A percentile compares a stretch with the other conserved stretches of the same genome.
Conservation (phyloP, 2,113 vertebrate genomes). For the Tor tambroides region DNA sequence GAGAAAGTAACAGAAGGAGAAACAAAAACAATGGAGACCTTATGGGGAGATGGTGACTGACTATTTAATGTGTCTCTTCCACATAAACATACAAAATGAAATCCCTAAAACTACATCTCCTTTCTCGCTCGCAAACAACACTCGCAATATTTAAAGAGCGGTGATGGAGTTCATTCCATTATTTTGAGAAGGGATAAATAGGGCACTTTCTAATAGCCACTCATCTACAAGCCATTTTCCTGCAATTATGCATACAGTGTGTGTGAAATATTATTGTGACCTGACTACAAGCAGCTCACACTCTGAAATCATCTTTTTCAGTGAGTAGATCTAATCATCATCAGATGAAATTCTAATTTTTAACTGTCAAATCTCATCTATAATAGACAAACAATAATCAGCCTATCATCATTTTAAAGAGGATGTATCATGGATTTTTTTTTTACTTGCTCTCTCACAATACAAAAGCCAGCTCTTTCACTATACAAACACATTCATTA, state of each 20-base stretch:
- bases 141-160: too few relatives aligned
- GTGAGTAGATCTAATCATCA: not conserved
- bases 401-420: not conserved
- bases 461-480: not conserved
- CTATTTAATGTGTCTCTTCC: not conserved
- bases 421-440: not conserved
- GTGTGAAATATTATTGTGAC: not conserved
- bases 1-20: slow-evolving; percentile 9
- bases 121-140: not conserved
- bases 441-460: too few relatives aligned
- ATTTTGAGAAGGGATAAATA: too few relatives aligned
- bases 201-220: not conserved
- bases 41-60: too few relatives aligned
- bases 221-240: not conserved
- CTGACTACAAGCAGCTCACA: not conserved
- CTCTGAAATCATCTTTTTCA: not conserved
- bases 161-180: too few relatives aligned
- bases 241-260: too few relatives aligned
- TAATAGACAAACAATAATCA: not conserved
- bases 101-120: not conserved
- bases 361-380: not conserved
- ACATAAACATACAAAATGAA: not conserved
- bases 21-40: not conserved
- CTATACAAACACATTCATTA: not conserved
- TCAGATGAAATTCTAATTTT: not conserved